Evolutionary conservation across 37 sponge, comb jelly and placozoan species (phyloP), one percentile per base, ranked within the genome.

Genomic region (Eunapius fragilis): DNA sequence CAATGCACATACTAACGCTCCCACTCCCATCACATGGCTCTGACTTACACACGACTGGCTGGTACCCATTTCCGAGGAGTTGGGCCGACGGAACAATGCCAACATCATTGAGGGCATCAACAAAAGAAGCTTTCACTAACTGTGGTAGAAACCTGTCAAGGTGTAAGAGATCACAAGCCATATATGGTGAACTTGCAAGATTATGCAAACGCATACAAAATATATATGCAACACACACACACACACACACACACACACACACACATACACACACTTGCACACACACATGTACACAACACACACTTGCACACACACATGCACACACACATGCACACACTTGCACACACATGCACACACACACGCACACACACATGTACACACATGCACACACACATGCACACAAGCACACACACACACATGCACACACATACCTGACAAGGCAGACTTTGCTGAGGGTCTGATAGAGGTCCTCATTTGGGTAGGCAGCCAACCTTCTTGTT

Each of bases 71-170:
- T 25, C 45, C 10, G 0, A 38, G 69, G 0, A n/a, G 37, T 25
- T 37, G 74, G 31, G 6, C 19, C 22, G 69, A 35, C 48, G 87
- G 84, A 26, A 68, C 17, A 22, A 96, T 87, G 17, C 85, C 89
- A 37, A 77, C 80, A 33, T 83, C 72, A 22, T 68, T 35, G 71
- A 96, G 84, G 17, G 89, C 89, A 37, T 84, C 71, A 3, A 74
- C 75, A 32, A 96, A 87, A 17, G 80, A 80, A 74, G 80, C 67
- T 48, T 79, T 87, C 7, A 92, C 89, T 35, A 93, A 78, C 28
- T 89, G 87, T 58, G 97, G 94, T 74, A 96, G 87, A 76, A 96
- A 96, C 85, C 97, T 93, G 76, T 41, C 31, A 76, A 30, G 28
- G 13, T 72, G 13, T 30, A 30, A 72, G 28, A 30, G 28, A 72